Evolutionary conservation across 2,888 invertebrate genomes (phyloP), one percentile per base, ranked within the genome.

Genomic region (Tachina grossa): DNA sequence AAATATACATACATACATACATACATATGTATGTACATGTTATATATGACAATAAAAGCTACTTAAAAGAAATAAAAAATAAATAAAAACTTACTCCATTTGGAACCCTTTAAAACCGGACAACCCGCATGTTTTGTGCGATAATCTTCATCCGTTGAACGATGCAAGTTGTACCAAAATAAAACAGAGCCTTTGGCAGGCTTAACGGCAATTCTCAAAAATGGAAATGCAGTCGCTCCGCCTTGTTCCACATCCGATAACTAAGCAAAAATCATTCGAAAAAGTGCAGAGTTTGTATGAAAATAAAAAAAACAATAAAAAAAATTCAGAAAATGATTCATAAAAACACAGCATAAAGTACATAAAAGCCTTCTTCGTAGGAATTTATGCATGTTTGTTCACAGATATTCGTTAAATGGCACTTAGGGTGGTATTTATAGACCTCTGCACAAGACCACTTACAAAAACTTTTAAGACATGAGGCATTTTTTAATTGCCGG

Each of bases 161-260:
- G 95, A 92, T 97, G 96, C 87, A 99, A 94, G 93, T 99, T 99
- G 91, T 96, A 95, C 99, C 99, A 99, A 93, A 98, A 98, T 9
- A 97, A 97, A 9, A 98, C 98, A 16, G 97, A 95, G 49, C 98
- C 97, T 93, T 97, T 97, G 89, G 95, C 94, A 0, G 99, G 99
- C 94, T 96, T 97, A 79, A 99, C 93, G 45, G 97, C 95, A 72
- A 97, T 94, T 22, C 96, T 96, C 45, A 99, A 94, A 87, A 95
- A 95, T 2, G 99, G 98, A 93, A 99, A 99, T 22, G 99, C 99
- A 0, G 99, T 99, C 14, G 98, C 98, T 14, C 99, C 99, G 5
- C 99, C 99, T 92, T 98, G 98, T 65, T 97, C 95, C 51, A 99
- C 99, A 91, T 99, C 98, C 81, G 97, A 97, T 96, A 99, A 97